A percentile compares a stretch with the other conserved stretches of the same genome.
These are phyloP conservation scores for Labroides dimidiatus DNA, from an alignment of 2,797 vertebrate genomes.

Conservation along the genomic window DNA sequence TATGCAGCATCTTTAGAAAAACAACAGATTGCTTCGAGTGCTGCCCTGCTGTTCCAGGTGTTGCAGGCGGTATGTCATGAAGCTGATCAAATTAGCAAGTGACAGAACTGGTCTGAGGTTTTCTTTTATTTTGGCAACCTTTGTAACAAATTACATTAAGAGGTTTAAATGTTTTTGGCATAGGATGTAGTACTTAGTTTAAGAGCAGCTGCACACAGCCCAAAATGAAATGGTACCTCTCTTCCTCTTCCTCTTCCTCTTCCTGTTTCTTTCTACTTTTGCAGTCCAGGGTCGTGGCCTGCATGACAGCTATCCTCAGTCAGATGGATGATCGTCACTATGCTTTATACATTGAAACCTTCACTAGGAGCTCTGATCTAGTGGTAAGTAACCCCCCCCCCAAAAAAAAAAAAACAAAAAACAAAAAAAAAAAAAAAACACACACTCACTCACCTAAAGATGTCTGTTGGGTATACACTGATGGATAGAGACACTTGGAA, in stretches of 20 bases:
- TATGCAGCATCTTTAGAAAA: slow-evolving; percentile 23
- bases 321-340: slow-evolving; percentile 96
- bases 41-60: slow-evolving; percentile 14
- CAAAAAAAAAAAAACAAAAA: no score
- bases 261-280: background rate
- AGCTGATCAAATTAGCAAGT: slow-evolving; percentile 24
- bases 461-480: background rate
- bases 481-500: background rate
- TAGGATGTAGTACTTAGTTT: slow-evolving; percentile 24
- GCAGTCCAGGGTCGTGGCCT: slow-evolving; percentile 95
- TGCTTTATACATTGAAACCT: slow-evolving; percentile 92
- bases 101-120: slow-evolving; percentile 9
- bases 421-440: no score
- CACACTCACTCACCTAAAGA: background rate
- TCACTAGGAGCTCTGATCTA: slow-evolving; percentile 88
- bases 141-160: slow-evolving; percentile 19
- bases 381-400: no score
- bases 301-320: slow-evolving; percentile 96
- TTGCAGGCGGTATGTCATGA: background rate
- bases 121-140: slow-evolving; percentile 7
- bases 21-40: slow-evolving; percentile 1
- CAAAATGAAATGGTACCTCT: slow-evolving; percentile 29
- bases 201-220: slow-evolving; percentile 14
- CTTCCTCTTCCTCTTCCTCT: background rate
- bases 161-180: slow-evolving; percentile 21